Conservation (phyloP, 2,888 invertebrate species). For the Oscheius onirici region DNA sequence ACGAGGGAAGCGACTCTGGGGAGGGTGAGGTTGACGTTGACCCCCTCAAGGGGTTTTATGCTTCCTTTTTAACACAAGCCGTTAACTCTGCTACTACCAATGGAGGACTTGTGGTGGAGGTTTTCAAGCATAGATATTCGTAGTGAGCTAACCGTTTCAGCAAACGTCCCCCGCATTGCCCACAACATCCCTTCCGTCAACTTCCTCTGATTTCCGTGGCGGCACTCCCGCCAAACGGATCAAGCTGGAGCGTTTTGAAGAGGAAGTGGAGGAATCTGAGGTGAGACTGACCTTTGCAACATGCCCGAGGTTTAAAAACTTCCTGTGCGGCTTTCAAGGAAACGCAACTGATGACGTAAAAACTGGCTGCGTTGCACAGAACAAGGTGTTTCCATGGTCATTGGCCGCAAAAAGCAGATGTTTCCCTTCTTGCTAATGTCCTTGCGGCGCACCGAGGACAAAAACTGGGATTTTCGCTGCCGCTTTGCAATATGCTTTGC, state of each 20-base stretch:
- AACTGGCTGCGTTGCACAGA: too few species aligned
- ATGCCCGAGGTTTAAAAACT: not conserved
- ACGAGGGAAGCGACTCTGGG: constrained; percentile 34
- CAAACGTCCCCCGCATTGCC: constrained; percentile 9
- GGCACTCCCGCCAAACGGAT: not conserved
- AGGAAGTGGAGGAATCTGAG: constrained; percentile 14
- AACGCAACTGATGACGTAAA: too few species aligned
- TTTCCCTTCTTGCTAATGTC: not conserved
- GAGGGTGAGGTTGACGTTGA: constrained; percentile 32
- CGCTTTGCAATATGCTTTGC: not conserved
- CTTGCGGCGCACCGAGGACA: not conserved
- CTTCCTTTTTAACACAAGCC: constrained; percentile 25
- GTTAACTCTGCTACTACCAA: not conserved
- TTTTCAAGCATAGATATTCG: not conserved
- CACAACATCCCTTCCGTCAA: not conserved
- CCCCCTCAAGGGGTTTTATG: constrained; percentile 34
- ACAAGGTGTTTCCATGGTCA: too few species aligned
- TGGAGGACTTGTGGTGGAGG: constrained; percentile 19
- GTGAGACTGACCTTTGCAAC: not conserved
- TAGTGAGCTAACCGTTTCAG: not conserved
- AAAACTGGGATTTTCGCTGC: not conserved
- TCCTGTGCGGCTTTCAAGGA: too few species aligned
- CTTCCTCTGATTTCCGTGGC: not conserved
- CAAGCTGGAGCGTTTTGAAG: constrained; percentile 7
- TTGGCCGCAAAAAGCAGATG: not conserved